These are phyloP conservation scores for Chitala chitala DNA, from an alignment of 2,113 vertebrate species.

Conservation along the genomic window DNA sequence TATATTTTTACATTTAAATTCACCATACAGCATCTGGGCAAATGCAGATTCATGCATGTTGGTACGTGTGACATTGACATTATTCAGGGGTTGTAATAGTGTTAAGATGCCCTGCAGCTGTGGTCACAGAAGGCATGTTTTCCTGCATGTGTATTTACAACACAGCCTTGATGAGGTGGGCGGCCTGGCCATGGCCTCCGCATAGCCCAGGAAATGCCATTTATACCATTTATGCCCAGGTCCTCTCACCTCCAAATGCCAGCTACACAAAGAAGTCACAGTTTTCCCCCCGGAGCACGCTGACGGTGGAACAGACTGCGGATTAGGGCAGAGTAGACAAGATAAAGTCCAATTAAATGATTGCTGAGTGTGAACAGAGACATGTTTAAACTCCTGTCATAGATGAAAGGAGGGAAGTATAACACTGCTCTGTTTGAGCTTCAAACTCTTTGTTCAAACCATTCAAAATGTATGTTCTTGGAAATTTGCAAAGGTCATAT, in stretches of 20 bases:
- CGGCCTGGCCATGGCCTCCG: background rate
- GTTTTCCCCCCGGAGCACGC: background rate
- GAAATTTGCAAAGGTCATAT: too few relatives aligned
- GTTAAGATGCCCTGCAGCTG: too few relatives aligned
- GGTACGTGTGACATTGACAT: background rate
- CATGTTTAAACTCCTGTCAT: too few relatives aligned
- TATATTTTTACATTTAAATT: background rate
- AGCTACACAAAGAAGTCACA: constrained; percentile 5
- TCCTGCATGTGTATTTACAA: constrained; percentile 42
- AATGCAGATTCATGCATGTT: background rate
- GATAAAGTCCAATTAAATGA: background rate
- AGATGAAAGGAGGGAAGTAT: too few relatives aligned
- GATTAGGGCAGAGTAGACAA: background rate
- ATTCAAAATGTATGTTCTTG: too few relatives aligned
- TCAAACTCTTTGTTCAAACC: too few relatives aligned
- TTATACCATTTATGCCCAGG: background rate
- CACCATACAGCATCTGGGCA: background rate
- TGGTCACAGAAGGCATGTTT: constrained; percentile 45
- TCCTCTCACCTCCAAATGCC: constrained; percentile 2
- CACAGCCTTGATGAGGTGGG: background rate
- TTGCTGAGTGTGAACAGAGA: too few relatives aligned
- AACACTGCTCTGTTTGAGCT: too few relatives aligned
- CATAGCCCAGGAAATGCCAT: constrained; percentile 13
- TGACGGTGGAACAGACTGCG: background rate
- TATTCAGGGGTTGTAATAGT: background rate